These are phyloP conservation scores for Calephelis virginiensis DNA, from an alignment of 1,140 invertebrate species.

Conservation along the genomic window DNA sequence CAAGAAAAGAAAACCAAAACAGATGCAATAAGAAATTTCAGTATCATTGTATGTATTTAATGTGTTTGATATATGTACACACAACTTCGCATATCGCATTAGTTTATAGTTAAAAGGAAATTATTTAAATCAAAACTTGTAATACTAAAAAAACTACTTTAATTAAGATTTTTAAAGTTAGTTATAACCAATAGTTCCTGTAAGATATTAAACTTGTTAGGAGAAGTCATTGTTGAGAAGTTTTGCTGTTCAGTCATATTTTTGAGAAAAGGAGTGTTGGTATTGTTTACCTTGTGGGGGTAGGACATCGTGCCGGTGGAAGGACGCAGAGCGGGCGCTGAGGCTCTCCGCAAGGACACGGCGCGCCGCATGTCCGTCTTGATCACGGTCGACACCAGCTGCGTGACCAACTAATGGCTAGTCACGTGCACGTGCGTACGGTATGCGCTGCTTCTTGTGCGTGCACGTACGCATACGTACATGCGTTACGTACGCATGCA, in stretches of 20 bases:
- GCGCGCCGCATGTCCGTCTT: constrained; percentile 89
- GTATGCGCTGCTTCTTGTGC: constrained; percentile 18
- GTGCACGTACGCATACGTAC: neutral
- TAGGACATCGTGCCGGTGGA: constrained; percentile 46
- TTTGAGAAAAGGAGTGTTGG: neutral
- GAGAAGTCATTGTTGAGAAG: too few species aligned
- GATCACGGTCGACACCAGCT: constrained; percentile 89
- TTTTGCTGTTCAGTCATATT: too few species aligned
- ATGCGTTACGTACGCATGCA: neutral
- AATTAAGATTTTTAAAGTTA: too few species aligned
- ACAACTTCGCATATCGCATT: too few species aligned
- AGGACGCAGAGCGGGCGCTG: constrained; percentile 52
- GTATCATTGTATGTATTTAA: too few species aligned
- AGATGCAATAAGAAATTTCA: neutral
- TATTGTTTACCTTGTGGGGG: constrained; percentile 45
- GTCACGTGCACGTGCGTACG: constrained; percentile 19
- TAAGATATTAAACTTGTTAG: too few species aligned
- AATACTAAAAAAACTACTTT: too few species aligned
- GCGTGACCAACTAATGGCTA: constrained; percentile 40
- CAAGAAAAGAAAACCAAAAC: neutral
- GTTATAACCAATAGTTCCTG: too few species aligned
- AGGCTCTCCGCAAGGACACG: constrained; percentile 79
- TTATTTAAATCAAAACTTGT: too few species aligned
- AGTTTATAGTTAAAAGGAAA: neutral
- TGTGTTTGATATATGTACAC: too few species aligned